Base-by-base conservation (phyloP, 2,797 vertebrate genomes). In the Micromesistius poutassou region DNA sequence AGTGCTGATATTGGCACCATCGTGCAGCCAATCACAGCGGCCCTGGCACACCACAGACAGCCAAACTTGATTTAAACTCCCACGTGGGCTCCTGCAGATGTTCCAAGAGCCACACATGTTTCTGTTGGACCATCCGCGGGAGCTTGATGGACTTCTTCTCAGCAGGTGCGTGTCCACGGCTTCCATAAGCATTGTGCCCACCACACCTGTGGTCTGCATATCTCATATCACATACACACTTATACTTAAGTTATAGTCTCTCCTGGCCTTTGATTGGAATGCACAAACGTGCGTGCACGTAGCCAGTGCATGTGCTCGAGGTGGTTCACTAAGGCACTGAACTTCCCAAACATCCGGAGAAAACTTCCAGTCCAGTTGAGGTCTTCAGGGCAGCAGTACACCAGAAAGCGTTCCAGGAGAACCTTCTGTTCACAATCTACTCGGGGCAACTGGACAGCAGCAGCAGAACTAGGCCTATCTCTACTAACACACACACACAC, bases 391-490 rank as follows among this genome's bases (percentile, higher is more conserved):
- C 78, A 78, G 75, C 71, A 38, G 42, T 71, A 42, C 74, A 70
- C 12, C 1, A 50, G 25, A 75, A 78, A 80, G 36, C 75, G 72
- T 71, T 85, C 85, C 83, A 89, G 78, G 78, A 86, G 85, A 85
- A 87, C 82, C 87, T 90, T 84, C 85, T 88, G 88, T 84, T 90
- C 76, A 42, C 83, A 81, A 87, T 87, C 87, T 85, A 78, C 87
- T 62, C 30, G 82, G 79, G 77, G 66, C 76, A 30, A 30, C 76
- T 78, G 74, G 78, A 78, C 85, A 83, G 78, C 76, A 80, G 74
- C 74, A 76, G 78, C 46, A 70, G 82, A 76, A 71, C 75, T 55
- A 70, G 66, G 71, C 78, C 79, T 79, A 73, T 84, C 73, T 81
- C 35, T 73, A 82, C 78, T 38, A 38, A 38, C 36, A 38, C 36